These are phyloP conservation scores for Eleutherodactylus coqui DNA, from an alignment of 2,797 vertebrate genomes.

Conservation along the genomic window DNA sequence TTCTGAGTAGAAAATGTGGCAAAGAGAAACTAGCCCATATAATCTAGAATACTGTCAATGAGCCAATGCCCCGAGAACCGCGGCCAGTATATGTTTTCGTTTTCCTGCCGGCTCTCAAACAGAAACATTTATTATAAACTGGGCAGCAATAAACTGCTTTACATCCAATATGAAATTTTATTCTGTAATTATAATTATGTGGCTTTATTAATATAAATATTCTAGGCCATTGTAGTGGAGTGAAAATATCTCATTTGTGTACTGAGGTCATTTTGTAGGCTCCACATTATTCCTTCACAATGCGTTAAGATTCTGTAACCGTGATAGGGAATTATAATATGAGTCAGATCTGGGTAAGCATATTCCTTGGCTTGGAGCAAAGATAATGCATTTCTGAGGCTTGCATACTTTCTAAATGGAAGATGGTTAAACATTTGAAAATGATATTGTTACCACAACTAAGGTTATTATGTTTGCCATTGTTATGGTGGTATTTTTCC, in stretches of 20 bases:
- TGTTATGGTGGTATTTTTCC: slow-evolving; percentile 41
- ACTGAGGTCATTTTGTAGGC: slow-evolving; percentile 34
- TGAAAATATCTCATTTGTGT: slow-evolving; percentile 39
- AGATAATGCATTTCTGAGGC: slow-evolving; percentile 37
- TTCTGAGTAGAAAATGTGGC: slow-evolving; percentile 38
- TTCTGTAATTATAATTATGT: slow-evolving; percentile 42
- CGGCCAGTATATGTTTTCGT: slow-evolving; percentile 22
- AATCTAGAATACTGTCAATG: slow-evolving; percentile 9
- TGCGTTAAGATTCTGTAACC: neutral
- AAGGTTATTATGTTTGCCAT: slow-evolving; percentile 1
- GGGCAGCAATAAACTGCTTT: slow-evolving; percentile 2
- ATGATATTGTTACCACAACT: slow-evolving; percentile 46
- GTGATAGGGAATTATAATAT: slow-evolving; percentile 29
- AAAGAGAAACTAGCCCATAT: slow-evolving; percentile 22
- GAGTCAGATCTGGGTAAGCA: slow-evolving; percentile 29
- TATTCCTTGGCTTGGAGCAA: slow-evolving; percentile 34
- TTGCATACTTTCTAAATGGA: slow-evolving; percentile 34
- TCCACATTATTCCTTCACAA: slow-evolving; percentile 16
- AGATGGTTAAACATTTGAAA: slow-evolving; percentile 35
- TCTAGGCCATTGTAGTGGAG: slow-evolving; percentile 3
- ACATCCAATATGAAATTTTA: slow-evolving; percentile 41
- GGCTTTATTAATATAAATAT: slow-evolving; percentile 57
- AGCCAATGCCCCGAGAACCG: slow-evolving; percentile 36
- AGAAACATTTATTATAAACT: slow-evolving; percentile 5
- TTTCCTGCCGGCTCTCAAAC: neutral